Percentiles rank a stretch among this genome's conserved stretches.
Conservation (phyloP, 1,140 invertebrate genomes). For the Ostrea edulis region DNA sequence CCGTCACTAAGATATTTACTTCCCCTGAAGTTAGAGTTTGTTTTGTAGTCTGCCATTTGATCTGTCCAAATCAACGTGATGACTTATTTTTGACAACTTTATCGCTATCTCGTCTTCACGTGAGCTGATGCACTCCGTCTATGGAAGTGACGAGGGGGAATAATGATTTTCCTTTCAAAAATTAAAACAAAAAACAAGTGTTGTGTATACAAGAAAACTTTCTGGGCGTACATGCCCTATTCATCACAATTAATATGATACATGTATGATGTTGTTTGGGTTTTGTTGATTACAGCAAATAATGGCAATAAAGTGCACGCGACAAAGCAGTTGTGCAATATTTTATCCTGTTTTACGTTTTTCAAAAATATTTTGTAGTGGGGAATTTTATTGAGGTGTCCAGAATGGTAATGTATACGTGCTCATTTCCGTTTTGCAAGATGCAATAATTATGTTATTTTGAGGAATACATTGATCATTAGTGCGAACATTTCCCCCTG, state of each 20-base stretch:
- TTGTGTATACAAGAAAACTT: not conserved
- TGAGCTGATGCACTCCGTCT: not conserved
- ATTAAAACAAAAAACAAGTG: not conserved
- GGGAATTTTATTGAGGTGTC: too few relatives aligned
- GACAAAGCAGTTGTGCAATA: not conserved
- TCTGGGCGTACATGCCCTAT: not conserved
- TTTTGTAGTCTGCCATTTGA: not conserved
- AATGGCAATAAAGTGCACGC: not conserved
- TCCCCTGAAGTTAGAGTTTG: not conserved
- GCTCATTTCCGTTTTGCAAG: too few relatives aligned
- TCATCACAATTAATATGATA: not conserved
- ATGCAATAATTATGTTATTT: too few relatives aligned
- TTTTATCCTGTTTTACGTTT: not conserved
- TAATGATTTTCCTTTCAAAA: not conserved
- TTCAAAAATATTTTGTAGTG: too few relatives aligned
- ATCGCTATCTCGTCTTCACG: not conserved
- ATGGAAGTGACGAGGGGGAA: not conserved
- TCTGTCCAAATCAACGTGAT: not conserved
- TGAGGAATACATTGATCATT: too few relatives aligned
- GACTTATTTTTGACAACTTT: slow-evolving; percentile 32
- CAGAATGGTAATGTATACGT: too few relatives aligned
- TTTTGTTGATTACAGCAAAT: not conserved
- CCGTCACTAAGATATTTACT: slow-evolving; percentile 22
- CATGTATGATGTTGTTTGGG: not conserved
- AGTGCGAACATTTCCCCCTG: too few relatives aligned